Percentiles rank a stretch among this genome's conserved stretches.
Evolutionary conservation across 2,113 vertebrate species (phyloP).

Genomic region (Sinosuthora webbiana): DNA sequence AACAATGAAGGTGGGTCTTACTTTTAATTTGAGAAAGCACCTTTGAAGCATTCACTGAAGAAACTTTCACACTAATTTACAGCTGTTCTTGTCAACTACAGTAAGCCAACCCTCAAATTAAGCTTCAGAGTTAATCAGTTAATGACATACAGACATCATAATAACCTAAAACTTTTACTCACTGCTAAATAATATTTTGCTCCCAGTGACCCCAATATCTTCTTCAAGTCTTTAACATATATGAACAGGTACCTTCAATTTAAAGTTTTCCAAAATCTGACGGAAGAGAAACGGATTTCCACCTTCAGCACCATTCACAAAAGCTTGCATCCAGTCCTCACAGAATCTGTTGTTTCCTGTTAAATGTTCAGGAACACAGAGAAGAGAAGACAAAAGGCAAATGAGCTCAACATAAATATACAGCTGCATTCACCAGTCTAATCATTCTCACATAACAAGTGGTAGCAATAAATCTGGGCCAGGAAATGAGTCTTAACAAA

Average conservation of each 20-base stretch:
- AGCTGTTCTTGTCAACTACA: neutral
- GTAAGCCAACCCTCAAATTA: neutral
- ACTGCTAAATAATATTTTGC: neutral
- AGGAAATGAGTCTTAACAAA: neutral
- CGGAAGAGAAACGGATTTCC: conserved; percentile 92
- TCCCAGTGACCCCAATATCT: neutral
- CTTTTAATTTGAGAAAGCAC: neutral
- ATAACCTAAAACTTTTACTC: neutral
- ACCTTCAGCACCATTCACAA: conserved; percentile 86
- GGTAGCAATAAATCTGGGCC: neutral
- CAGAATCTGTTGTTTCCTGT: conserved; percentile 94
- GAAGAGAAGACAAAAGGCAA: neutral
- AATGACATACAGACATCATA: neutral
- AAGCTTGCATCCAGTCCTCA: conserved; percentile 93
- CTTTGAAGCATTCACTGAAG: neutral
- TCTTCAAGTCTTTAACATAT: neutral
- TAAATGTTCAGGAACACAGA: neutral
- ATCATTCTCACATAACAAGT: neutral
- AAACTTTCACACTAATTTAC: neutral
- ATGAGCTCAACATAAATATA: neutral
- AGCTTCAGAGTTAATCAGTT: neutral
- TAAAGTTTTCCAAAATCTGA: conserved; percentile 98
- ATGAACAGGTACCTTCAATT: conserved; percentile 87
- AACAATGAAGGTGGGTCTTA: neutral
- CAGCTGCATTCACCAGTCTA: neutral